A percentile compares a stretch with the other conserved stretches of the same genome.
These are phyloP conservation scores for Cantharis rufa DNA, from an alignment of 2,888 invertebrate genomes.

Conservation along the genomic window DNA sequence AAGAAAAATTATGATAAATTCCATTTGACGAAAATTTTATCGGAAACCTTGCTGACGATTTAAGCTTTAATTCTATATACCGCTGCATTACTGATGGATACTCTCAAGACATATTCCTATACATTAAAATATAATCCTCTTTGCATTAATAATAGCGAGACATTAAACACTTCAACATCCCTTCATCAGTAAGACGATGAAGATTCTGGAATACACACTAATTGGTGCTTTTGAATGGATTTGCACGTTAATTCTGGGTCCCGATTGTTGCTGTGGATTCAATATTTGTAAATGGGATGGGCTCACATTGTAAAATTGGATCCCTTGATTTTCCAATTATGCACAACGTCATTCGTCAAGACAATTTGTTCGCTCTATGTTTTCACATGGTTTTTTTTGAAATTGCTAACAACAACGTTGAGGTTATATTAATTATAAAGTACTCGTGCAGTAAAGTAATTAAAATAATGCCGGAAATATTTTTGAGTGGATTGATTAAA, in stretches of 20 bases:
- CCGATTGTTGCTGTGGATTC: slow-evolving; percentile 21
- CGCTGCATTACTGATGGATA: slow-evolving; percentile 21
- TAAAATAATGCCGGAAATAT: not conserved
- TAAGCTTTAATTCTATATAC: not conserved
- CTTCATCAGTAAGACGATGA: slow-evolving; percentile 41
- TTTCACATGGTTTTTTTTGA: not conserved
- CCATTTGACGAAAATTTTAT: not conserved
- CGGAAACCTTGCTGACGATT: not conserved
- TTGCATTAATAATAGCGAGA: slow-evolving; percentile 47
- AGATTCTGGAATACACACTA: slow-evolving; percentile 40
- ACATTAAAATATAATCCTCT: slow-evolving; percentile 46
- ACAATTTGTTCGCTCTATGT: not conserved
- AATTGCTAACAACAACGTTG: too few species aligned
- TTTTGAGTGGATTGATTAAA: not conserved
- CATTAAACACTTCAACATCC: slow-evolving; percentile 44
- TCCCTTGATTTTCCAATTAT: slow-evolving; percentile 12
- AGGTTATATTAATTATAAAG: too few species aligned
- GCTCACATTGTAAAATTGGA: slow-evolving; percentile 23
- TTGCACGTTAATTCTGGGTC: slow-evolving; percentile 31
- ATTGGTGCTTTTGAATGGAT: slow-evolving; percentile 40
- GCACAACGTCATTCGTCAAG: not conserved
- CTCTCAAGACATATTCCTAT: slow-evolving; percentile 27
- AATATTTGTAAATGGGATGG: slow-evolving; percentile 23
- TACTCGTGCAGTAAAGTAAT: too few species aligned
- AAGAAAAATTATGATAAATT: not conserved